Evolutionary conservation across 2,113 vertebrate species (phyloP).

Genomic region (Maccullochella peelii): DNA sequence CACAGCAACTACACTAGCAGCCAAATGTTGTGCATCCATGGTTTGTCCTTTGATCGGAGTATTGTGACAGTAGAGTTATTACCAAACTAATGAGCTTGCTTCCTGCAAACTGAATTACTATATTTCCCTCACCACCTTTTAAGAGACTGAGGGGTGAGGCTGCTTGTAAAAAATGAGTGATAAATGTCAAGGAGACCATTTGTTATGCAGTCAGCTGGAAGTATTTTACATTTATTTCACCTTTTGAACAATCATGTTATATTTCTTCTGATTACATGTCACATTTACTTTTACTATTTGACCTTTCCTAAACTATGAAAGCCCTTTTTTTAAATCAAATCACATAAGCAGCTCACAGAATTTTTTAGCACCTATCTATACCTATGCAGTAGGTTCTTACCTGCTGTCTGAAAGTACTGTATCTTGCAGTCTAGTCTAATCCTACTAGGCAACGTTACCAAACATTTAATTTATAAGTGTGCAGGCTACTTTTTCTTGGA

Average conservation of each 20-base stretch:
- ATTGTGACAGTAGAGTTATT: not conserved
- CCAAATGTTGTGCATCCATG: not conserved
- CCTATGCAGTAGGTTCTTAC: not conserved
- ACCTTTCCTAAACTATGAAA: not conserved
- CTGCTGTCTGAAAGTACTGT: not conserved
- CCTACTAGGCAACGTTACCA: not conserved
- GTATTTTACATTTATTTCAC: not conserved
- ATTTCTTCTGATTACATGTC: not conserved
- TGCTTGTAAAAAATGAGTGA: not conserved
- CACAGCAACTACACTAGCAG: not conserved
- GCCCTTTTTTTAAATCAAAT: not conserved
- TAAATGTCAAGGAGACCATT: not conserved
- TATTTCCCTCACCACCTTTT: not conserved
- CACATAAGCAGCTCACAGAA: not conserved
- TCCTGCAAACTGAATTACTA: not conserved
- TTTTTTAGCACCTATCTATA: not conserved
- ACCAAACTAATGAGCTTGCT: not conserved
- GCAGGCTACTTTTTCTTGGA: not conserved
- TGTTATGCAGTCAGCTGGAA: not conserved
- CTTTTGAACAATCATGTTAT: too few species aligned
- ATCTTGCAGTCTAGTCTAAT: not conserved
- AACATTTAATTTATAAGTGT: not conserved
- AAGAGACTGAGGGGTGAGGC: not conserved
- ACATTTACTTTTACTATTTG: not conserved
- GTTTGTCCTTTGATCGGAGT: conserved; percentile 4